These are phyloP conservation scores for Nothura maculosa DNA, from an alignment of 2,797 vertebrate genomes.

Conservation along the genomic window DNA sequence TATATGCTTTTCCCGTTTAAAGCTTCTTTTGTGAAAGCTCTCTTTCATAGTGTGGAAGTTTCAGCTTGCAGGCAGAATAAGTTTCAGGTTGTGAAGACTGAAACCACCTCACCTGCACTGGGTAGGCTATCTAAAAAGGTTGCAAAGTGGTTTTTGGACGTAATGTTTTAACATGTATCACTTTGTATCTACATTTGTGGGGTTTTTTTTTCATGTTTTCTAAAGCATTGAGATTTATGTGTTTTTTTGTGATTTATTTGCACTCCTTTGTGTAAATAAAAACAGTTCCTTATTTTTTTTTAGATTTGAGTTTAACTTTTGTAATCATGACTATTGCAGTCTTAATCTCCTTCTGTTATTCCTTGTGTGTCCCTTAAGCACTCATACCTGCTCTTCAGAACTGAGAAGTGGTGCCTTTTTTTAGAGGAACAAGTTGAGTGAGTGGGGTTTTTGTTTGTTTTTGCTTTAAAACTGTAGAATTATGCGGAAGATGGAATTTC, in stretches of 20 bases:
- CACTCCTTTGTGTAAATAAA: background rate
- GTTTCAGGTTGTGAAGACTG: background rate
- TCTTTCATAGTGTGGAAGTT: background rate
- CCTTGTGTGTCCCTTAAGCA: background rate
- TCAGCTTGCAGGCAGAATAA: background rate
- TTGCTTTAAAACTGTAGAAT: background rate
- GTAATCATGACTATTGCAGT: background rate
- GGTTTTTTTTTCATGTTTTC: background rate
- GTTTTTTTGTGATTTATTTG: background rate
- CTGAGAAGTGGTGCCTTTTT: background rate
- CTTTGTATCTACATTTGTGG: background rate
- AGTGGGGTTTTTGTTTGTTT: background rate
- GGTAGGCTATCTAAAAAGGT: background rate
- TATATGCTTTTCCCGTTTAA: background rate
- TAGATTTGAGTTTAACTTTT: background rate
- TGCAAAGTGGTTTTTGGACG: background rate
- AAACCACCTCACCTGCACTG: background rate
- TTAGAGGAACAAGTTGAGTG: background rate
- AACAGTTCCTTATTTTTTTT: background rate
- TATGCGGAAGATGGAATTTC: background rate
- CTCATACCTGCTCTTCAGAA: background rate
- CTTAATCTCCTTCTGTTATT: background rate
- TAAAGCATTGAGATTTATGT: background rate
- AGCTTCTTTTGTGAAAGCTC: background rate
- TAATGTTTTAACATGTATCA: rapidly evolving